Base-by-base conservation (phyloP, 1,140 invertebrate genomes). In the Bombus consobrinus region DNA sequence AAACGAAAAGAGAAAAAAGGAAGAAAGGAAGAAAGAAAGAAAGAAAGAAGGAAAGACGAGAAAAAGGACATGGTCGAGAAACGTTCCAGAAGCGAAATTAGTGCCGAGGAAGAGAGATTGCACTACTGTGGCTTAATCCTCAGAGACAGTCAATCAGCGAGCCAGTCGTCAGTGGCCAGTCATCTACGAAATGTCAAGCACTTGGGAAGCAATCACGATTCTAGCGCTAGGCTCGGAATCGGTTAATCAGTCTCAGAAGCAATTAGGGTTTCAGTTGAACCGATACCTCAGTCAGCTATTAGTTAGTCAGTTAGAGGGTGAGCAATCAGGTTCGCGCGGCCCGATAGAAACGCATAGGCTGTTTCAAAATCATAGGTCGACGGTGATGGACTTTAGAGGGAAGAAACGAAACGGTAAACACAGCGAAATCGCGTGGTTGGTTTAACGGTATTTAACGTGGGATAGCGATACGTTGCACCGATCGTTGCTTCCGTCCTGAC, bases 181-280 rank as follows among this genome's bases (percentile, higher is more conserved):
- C 64, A 71, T 80, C 66, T 37, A 69, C 78, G 78, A 80, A 32
- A 80, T 69, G 78, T 69, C 78, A 80, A n/a, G 64, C 78, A 71
- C 43, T 80, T 69, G 25, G 64, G 64, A 34, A 53, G 77, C 66
- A 80, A 80, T 80, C 78, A 53, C 18, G 77, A 5, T 47, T 64
- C 41, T 9, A 66, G 22, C 22, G 25, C 13, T 28, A 68, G 62
- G 25, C 43, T 39, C 34, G 15, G 43, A 53, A 47, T 69, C 53
- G 47, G 77, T 79, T 79, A 80, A 80, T 80, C 78, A 80, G 78
- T 80, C 43, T 80, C 43, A 69, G 66, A 69, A 53, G 64, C 78
- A 80, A 80, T 80, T 80, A 80, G 41, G 62, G 32, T 22, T 79
- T 25, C 64, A 37, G 32, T 68, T 22, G 62, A 64, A 15, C 41